Evolutionary conservation across 1,140 invertebrate species (phyloP), one percentile per base, ranked within the genome.

Genomic region (Aradophagus sp.): DNA sequence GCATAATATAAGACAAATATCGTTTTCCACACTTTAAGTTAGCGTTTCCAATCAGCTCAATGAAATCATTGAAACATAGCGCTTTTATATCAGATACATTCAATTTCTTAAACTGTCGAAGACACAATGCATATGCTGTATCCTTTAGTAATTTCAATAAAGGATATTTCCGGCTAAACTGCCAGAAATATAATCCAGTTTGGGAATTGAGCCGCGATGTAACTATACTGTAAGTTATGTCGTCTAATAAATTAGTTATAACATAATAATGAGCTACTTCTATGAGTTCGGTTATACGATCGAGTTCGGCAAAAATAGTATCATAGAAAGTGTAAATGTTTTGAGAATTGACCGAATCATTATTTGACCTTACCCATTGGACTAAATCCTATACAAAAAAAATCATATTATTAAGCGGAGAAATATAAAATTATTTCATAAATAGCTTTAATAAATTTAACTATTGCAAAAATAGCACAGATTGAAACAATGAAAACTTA

Each of bases 1-100:
- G n/a, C 41, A 68, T 39, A 20, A 59, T 26, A 5, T 47, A 23
- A 23, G 20, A 4, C 20, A 23, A 23, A 23, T 23, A 23, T 23
- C 20, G 12, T 34, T 14, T 12, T 4, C 13, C 11, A 11, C 31
- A 13, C 14, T 34, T 34, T 14, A 34, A 12, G 8, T 34, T 34
- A 34, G 14, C 31, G 14, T 34, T 34, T 5, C 11, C 31, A 5
- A 34, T 12, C 14, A 34, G 4, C 2, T 8, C 8, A 14, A 34
- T 14, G 31, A 34, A 34, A 14, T 34, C 31, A 14, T 34, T 14
- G 14, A 34, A 34, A 11, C 8, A 13, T 4, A 34, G 31, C 13
- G 13, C n/a, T 12, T 13, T 13, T 14, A 34, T n/a, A 13, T 34
- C 13, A 14, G 12, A 4, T 14, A n/a, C 14, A 14, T 34, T 34